Conservation (phyloP, 2,797 vertebrate species). For the Pseudochirops cupreus region DNA sequence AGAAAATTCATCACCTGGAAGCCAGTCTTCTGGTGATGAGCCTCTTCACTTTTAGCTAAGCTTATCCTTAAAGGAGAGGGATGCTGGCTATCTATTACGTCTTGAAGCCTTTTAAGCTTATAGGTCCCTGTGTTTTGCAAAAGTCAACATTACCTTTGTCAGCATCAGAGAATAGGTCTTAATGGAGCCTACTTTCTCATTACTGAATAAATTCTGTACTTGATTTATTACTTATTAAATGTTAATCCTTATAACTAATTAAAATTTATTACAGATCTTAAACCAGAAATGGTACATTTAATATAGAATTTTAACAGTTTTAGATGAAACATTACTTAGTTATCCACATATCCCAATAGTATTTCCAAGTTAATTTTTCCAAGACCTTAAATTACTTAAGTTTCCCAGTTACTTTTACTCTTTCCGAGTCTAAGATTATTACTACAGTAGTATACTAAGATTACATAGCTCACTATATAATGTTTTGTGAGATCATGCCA, state of each 20-base stretch:
- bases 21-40: not conserved
- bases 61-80: not conserved
- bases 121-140: not conserved
- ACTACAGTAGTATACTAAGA: not conserved
- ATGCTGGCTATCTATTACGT: not conserved
- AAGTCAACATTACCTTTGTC: not conserved
- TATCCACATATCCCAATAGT: not conserved
- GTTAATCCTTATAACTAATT: not conserved
- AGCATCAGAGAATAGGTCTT: not conserved
- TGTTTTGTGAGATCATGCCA: not conserved
- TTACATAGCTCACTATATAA: not conserved
- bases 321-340: not conserved
- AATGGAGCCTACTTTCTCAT: not conserved
- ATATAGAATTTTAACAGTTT: not conserved
- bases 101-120: not conserved
- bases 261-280: not conserved
- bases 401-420: not conserved
- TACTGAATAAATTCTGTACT: not conserved
- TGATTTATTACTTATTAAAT: not conserved
- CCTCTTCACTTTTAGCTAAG: not conserved
- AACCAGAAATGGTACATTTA: not conserved
- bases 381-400: not conserved
- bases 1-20: not conserved
- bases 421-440: not conserved
- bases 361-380: not conserved